These are phyloP conservation scores for Ficedula albicollis DNA, from an alignment of 2,797 vertebrate species.

Conservation along the genomic window DNA sequence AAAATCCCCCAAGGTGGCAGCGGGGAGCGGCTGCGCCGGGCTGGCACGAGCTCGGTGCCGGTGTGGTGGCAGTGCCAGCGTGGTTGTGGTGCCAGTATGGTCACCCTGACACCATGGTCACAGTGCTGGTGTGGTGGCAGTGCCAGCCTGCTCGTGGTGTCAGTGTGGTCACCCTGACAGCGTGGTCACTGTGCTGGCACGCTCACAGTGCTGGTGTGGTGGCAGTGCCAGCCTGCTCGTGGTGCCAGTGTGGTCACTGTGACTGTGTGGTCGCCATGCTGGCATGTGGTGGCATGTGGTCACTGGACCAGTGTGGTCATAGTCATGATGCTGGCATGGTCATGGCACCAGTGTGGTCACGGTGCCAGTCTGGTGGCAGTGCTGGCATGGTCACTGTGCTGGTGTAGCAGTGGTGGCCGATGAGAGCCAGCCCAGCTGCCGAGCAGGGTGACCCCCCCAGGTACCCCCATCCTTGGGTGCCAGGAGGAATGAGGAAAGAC, in stretches of 20 bases:
- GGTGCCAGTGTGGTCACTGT: fast-evolving
- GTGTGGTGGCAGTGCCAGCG: not conserved
- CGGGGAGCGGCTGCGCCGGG: conserved; percentile 31
- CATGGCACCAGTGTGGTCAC: fast-evolving
- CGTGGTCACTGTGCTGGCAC: no score
- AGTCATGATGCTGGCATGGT: no score
- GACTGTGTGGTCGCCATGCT: fast-evolving
- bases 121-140: fast-evolving
- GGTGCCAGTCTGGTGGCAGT: not conserved
- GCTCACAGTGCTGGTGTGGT: no score
- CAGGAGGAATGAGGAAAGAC: fast-evolving
- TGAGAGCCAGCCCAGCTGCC: not conserved
- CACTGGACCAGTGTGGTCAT: not conserved
- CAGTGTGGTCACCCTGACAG: no score
- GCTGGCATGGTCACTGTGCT: not conserved
- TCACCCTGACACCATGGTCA: no score
- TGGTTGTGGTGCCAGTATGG: not conserved
- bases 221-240: no score
- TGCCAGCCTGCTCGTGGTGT: no score
- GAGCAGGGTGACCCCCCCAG: fast-evolving
- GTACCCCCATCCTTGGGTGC: not conserved
- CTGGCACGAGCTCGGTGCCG: not conserved
- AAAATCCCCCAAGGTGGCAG: conserved; percentile 86
- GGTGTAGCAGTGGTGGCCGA: no score
- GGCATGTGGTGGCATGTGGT: not conserved